Percentiles rank a stretch among this genome's conserved stretches.
Evolutionary conservation across 2,797 vertebrate genomes (phyloP).

Genomic region (Oryzias dopingdopingensis): DNA sequence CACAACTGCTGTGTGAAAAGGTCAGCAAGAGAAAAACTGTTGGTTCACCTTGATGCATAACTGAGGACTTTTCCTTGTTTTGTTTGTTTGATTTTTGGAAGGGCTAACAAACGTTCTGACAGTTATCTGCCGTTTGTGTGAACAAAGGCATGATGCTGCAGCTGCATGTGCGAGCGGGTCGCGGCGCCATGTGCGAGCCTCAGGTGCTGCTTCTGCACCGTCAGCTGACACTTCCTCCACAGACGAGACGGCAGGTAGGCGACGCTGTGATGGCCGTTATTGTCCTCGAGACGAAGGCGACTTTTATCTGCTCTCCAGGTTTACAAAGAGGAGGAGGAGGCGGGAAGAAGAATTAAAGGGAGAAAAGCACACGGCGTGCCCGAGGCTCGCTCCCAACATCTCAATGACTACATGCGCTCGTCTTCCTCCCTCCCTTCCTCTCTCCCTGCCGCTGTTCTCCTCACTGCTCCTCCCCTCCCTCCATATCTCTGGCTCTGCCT

Average conservation of each 20-base stretch:
- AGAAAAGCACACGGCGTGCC: constrained; percentile 60
- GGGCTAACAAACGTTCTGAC: too few relatives aligned
- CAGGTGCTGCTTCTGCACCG: constrained; percentile 7
- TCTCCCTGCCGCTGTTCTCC: constrained; percentile 24
- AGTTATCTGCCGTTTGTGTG: constrained; percentile 9
- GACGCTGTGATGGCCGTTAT: constrained; percentile 56
- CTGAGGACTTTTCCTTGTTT: too few relatives aligned
- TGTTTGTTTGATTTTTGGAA: too few relatives aligned
- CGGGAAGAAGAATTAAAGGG: constrained; percentile 27
- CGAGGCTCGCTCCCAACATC: constrained; percentile 72
- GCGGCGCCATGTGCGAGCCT: constrained; percentile 17
- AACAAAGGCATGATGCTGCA: constrained; percentile 29
- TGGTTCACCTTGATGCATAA: too few relatives aligned
- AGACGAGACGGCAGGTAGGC: constrained; percentile 53
- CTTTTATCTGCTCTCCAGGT: constrained; percentile 69
- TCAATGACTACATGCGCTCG: constrained; percentile 67
- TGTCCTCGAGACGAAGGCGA: constrained; percentile 61
- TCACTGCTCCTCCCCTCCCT: constrained; percentile 45
- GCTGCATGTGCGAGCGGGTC: constrained; percentile 14
- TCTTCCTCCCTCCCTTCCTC: constrained; percentile 20
- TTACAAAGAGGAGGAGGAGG: constrained; percentile 51
- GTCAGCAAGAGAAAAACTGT: too few relatives aligned
- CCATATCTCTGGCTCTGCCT: constrained; percentile 51
- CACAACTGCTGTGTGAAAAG: too few relatives aligned
- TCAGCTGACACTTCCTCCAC: constrained; percentile 24